phyloP scores from a whole-genome alignment of 2,888 invertebrate genomes.

The Baronia brevicornis region DNA sequence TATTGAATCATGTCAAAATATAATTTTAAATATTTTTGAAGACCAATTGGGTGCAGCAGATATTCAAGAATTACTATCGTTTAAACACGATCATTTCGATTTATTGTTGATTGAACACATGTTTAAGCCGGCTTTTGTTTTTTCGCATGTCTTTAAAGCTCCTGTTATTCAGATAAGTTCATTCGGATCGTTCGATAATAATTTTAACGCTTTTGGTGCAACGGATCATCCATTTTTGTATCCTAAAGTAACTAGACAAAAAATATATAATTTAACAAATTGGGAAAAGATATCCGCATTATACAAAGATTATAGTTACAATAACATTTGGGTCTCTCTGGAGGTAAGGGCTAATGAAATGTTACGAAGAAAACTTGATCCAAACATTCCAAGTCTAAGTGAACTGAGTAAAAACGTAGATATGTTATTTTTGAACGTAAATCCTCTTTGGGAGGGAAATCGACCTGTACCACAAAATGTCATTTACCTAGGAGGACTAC shows the following conservation, averaged over 20 bases:
- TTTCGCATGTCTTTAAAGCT: conserved; percentile 24
- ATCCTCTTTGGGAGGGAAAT: conserved; percentile 40
- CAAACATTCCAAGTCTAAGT: conserved; percentile 20
- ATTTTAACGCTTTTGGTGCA: conserved; percentile 22
- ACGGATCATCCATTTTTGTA: conserved; percentile 27
- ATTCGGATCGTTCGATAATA: conserved; percentile 12
- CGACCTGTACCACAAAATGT: conserved; percentile 49
- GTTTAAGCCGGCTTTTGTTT: conserved; percentile 17
- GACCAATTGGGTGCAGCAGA: conserved; percentile 14
- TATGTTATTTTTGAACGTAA: conserved; percentile 47
- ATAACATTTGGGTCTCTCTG: conserved; percentile 1
- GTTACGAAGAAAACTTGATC: conserved; percentile 25
- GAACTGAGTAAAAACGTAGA: conserved; percentile 31
- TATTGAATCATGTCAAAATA: neutral
- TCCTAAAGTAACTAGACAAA: conserved; percentile 19
- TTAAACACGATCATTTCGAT: conserved; percentile 19
- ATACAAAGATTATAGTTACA: conserved; percentile 15
- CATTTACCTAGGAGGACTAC: conserved; percentile 48
- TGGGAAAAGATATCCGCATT: conserved; percentile 31
- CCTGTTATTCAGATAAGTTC: conserved; percentile 30
- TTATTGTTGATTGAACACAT: conserved; percentile 23
- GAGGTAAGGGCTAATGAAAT: conserved; percentile 18
- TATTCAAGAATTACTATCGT: conserved; percentile 16
- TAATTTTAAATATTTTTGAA: conserved; percentile 16
- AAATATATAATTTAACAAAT: conserved; percentile 22